Evolutionary conservation across 2,888 invertebrate genomes (phyloP), one percentile per base, ranked within the genome.

Genomic region (Mesorhabditis sp.): DNA sequence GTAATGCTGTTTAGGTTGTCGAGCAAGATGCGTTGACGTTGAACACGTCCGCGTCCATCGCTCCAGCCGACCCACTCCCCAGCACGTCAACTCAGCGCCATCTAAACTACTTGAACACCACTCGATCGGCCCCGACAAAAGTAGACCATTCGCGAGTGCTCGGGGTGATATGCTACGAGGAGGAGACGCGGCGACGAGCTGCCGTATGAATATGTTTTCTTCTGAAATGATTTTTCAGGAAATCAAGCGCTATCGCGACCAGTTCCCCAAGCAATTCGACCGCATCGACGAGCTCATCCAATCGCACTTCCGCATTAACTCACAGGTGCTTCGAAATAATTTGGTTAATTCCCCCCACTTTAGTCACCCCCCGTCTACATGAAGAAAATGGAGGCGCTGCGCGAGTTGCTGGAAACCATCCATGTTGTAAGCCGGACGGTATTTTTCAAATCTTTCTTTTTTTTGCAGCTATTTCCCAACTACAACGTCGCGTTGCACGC

Each of bases 401-500:
- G n/a, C 7, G 58, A 50, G n/a, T 13, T 50, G 58, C 58, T 13
- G 7, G 10, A 50, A 50, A n/a, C n/a, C 10, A 50, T 50, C 58
- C 7, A 50, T 13, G 10, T n/a, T 13, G 58, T 50, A 50, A 28
- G 28, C 28, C 28, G 28, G 58, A 50, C 10, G n/a, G n/a, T 13
- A 50, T 50, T 50, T 50, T n/a, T 50, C 7, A 10, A 50, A 10
- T 50, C 50, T 50, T 50, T 50, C 13, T 50, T n/a, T 50, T 50
- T n/a, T 50, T 50, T 50, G 10, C n/a, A 50, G 58, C 58, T 50
- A 13, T 50, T 50, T n/a, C 58, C 58, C 10, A 50, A 50, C 58
- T 50, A 50, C 58, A 50, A 10, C 7, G 58, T 50, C 10, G 10
- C 10, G 10, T 13, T 76, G 45, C 75, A 70, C 67, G 77, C 77